phyloP scores from a whole-genome alignment of 2,888 invertebrate species.

The Hypomecis atomaria region DNA sequence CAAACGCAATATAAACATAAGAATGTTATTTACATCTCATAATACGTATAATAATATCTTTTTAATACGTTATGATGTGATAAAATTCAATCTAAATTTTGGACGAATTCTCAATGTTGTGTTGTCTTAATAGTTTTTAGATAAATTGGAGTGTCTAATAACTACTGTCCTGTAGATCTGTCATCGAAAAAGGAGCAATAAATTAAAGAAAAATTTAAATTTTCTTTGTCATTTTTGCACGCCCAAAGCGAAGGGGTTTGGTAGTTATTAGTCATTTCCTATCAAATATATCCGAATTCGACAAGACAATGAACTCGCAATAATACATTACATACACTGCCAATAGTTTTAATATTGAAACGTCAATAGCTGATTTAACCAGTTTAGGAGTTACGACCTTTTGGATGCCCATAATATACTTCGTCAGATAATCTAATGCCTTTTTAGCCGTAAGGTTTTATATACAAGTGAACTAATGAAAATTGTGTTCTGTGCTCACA shows the following conservation, averaged over 20 bases:
- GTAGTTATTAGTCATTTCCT: too few relatives aligned
- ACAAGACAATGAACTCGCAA: slow-evolving; percentile 19
- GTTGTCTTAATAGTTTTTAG: slow-evolving; percentile 6
- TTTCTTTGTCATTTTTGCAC: too few relatives aligned
- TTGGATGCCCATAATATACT: slow-evolving; percentile 73
- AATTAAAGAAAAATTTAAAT: too few relatives aligned
- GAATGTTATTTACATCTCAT: too few relatives aligned
- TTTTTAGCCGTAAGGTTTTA: slow-evolving; percentile 76
- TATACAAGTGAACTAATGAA: slow-evolving; percentile 58
- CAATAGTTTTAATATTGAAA: slow-evolving; percentile 23
- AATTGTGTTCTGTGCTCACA: slow-evolving; percentile 82
- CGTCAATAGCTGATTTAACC: slow-evolving; percentile 35
- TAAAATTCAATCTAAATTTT: background rate
- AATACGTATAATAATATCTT: background rate
- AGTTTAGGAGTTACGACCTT: slow-evolving; percentile 59
- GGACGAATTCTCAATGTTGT: slow-evolving; percentile 2
- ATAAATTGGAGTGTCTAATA: slow-evolving; percentile 2
- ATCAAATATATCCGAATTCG: slow-evolving; percentile 10
- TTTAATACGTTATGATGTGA: background rate
- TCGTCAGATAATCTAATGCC: slow-evolving; percentile 67
- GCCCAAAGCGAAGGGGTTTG: too few relatives aligned
- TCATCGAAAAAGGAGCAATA: too few relatives aligned
- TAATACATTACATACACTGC: slow-evolving; percentile 13
- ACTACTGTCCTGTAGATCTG: too few relatives aligned
- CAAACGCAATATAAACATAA: background rate